Percentiles rank a stretch among this genome's conserved stretches.
phyloP scores from a whole-genome alignment of 1,140 invertebrate genomes.

The Drosophila eugracilis region DNA sequence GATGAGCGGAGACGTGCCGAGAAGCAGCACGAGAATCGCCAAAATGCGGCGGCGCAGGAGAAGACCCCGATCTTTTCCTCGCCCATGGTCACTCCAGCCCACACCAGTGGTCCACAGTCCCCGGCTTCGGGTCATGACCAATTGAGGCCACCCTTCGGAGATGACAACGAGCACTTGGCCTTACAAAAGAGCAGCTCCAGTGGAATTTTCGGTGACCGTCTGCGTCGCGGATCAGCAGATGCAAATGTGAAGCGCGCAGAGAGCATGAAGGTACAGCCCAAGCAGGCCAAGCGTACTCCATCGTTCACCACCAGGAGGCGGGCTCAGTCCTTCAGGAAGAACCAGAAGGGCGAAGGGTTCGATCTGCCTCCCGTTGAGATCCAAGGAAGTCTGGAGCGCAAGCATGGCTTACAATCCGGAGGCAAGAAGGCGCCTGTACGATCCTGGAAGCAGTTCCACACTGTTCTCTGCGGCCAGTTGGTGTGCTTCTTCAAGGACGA shows the following conservation, averaged over 20 bases:
- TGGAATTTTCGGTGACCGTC: constrained; percentile 90
- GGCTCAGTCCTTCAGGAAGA: constrained; percentile 94
- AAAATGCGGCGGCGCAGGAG: constrained; percentile 86
- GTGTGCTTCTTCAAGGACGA: constrained; percentile 99
- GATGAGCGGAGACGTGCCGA: constrained; percentile 91
- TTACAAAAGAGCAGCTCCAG: constrained; percentile 86
- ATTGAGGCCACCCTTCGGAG: constrained; percentile 60
- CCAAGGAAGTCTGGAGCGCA: constrained; percentile 95
- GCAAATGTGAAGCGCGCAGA: constrained; percentile 92
- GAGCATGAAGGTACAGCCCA: constrained; percentile 92
- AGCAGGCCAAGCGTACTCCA: constrained; percentile 93
- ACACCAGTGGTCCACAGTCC: constrained; percentile 53
- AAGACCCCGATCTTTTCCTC: constrained; percentile 85
- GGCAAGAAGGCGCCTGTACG: constrained; percentile 97
- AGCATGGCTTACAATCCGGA: constrained; percentile 96
- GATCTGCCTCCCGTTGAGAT: constrained; percentile 95
- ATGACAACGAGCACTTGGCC: constrained; percentile 67
- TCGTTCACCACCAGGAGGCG: constrained; percentile 96
- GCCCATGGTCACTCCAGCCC: constrained; percentile 72
- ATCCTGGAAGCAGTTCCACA: constrained; percentile 98
- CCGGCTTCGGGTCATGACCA: constrained; percentile 45
- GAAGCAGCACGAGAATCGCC: constrained; percentile 87
- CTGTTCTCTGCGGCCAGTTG: constrained; percentile 97
- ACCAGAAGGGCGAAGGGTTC: constrained; percentile 89
- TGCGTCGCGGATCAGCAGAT: constrained; percentile 87